Percentiles rank a stretch among this genome's conserved stretches.
Evolutionary conservation across 2,797 vertebrate species (phyloP).

Genomic region (Vespertilio murinus): DNA sequence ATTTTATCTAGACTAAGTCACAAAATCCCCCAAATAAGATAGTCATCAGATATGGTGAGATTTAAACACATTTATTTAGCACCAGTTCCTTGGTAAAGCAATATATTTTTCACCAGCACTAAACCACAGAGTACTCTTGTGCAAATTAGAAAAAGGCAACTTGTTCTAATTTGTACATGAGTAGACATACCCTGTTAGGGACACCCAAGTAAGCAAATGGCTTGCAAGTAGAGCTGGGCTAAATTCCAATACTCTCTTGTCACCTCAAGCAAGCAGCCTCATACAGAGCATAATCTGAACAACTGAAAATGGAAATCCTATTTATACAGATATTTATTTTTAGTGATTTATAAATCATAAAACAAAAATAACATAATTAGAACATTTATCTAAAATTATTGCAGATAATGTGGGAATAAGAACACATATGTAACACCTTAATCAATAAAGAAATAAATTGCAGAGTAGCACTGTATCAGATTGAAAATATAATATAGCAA

Average conservation of each 20-base stretch:
- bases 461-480: neutral
- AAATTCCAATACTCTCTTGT: neutral
- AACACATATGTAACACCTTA: no score
- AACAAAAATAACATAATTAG: neutral
- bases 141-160: neutral
- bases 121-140: neutral
- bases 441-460: neutral
- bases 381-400: neutral
- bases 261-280: neutral
- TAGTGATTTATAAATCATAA: neutral
- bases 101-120: neutral
- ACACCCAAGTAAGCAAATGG: fast-evolving
- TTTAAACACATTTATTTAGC: neutral
- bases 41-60: neutral
- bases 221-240: neutral
- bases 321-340: neutral
- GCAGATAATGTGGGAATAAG: neutral
- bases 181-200: neutral
- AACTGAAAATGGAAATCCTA: neutral
- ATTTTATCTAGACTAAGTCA: neutral
- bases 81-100: neutral
- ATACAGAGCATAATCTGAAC: neutral
- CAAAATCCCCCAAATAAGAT: neutral
- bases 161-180: neutral
- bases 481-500: neutral